phyloP scores from a whole-genome alignment of 2,888 invertebrate species.

The Lochmaea capreae region DNA sequence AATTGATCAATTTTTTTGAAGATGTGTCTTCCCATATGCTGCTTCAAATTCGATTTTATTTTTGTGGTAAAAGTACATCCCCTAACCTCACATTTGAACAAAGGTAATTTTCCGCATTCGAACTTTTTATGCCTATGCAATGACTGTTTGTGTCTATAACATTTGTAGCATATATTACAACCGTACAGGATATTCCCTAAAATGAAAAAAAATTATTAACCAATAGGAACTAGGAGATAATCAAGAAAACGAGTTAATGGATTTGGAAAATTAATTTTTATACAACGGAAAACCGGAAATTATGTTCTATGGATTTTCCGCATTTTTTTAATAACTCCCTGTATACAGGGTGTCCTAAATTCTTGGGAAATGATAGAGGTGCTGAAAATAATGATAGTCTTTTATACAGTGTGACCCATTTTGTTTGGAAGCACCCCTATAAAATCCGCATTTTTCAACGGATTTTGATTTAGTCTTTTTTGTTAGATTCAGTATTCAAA shows the following conservation, averaged over 20 bases:
- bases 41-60: constrained; percentile 40
- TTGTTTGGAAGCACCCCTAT: no score
- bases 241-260: neutral
- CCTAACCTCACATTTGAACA: constrained; percentile 55
- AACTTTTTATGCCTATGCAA: constrained; percentile 65
- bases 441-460: no score
- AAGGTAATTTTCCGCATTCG: constrained; percentile 66
- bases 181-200: constrained; percentile 33
- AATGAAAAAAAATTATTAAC: constrained; percentile 12
- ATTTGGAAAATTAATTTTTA: neutral
- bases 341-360: no score
- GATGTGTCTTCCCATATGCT: constrained; percentile 31
- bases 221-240: neutral
- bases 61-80: constrained; percentile 40
- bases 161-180: constrained; percentile 36
- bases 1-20: constrained; percentile 5
- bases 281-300: neutral
- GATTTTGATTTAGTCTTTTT: no score
- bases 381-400: no score
- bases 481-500: no score
- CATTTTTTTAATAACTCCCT: no score
- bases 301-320: no score
- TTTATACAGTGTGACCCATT: no score
- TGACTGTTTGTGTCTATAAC: constrained; percentile 59
- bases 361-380: no score